phyloP scores from a whole-genome alignment of 2,888 invertebrate genomes.

The Oxytorus armatus region DNA sequence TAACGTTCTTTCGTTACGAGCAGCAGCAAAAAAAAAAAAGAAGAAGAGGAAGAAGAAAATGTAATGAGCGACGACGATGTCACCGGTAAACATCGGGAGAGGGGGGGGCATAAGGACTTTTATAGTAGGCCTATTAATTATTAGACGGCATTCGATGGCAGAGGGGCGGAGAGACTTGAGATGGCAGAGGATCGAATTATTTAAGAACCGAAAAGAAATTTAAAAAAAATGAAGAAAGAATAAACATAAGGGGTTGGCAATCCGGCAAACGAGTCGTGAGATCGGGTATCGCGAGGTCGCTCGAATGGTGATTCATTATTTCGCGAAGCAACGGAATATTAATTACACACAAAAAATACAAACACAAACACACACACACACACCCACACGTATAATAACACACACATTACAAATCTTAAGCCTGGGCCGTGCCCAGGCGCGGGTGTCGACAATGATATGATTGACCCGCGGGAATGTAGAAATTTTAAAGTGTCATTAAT shows the following conservation, averaged over 20 bases:
- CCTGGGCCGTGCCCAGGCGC: constrained; percentile 79
- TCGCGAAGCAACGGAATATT: constrained; percentile 66
- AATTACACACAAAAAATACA: constrained; percentile 45
- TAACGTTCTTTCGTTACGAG: constrained; percentile 83
- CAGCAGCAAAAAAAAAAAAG: constrained; percentile 74
- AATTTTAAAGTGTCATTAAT: constrained; percentile 83
- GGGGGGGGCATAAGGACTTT: constrained; percentile 69
- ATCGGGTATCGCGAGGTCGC: constrained; percentile 72
- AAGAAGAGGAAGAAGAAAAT: constrained; percentile 57
- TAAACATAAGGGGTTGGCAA: constrained; percentile 60
- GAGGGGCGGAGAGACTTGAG: constrained; percentile 77
- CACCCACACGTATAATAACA: constrained; percentile 14
- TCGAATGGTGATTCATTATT: constrained; percentile 68
- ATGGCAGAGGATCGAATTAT: constrained; percentile 74
- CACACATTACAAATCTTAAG: constrained; percentile 63
- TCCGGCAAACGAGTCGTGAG: constrained; percentile 68
- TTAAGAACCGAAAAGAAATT: constrained; percentile 66
- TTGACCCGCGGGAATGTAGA: constrained; percentile 80
- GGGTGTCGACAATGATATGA: constrained; percentile 71
- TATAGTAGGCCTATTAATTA: constrained; percentile 69
- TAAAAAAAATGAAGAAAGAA: constrained; percentile 59
- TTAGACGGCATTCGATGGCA: constrained; percentile 68
- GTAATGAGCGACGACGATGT: constrained; percentile 76
- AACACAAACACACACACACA: constrained; percentile 21
- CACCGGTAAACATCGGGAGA: constrained; percentile 68